phyloP scores from a whole-genome alignment of 1,140 invertebrate species.

The Dendroctonus valens region DNA sequence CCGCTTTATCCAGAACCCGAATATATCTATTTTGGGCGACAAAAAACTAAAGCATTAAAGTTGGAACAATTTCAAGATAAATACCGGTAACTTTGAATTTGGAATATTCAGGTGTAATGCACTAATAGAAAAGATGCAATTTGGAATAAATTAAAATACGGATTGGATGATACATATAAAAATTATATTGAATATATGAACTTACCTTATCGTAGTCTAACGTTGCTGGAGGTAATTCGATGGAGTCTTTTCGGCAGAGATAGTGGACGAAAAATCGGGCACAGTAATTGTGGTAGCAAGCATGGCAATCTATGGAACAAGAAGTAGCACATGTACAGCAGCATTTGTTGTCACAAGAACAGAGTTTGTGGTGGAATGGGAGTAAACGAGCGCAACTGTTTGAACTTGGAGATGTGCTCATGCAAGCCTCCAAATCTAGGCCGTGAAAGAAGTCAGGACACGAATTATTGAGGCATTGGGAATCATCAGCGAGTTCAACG shows the following conservation, averaged over 20 bases:
- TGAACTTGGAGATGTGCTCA: slow-evolving; percentile 13
- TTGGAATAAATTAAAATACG: no score
- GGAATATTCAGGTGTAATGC: no score
- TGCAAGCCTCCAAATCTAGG: slow-evolving; percentile 22
- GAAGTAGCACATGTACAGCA: slow-evolving; percentile 63
- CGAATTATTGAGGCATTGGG: neutral
- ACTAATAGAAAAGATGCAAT: no score
- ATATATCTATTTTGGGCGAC: no score
- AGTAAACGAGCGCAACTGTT: slow-evolving; percentile 54
- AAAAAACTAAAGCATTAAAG: no score
- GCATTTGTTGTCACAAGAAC: slow-evolving; percentile 55
- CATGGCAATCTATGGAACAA: slow-evolving; percentile 65
- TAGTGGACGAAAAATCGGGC: slow-evolving; percentile 56
- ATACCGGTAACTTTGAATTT: no score
- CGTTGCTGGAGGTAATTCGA: slow-evolving; percentile 55
- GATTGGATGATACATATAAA: no score
- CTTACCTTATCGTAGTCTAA: slow-evolving; percentile 48
- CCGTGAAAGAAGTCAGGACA: slow-evolving; percentile 24
- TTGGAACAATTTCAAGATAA: no score
- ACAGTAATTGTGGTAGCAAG: slow-evolving; percentile 66
- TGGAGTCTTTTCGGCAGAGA: slow-evolving; percentile 59
- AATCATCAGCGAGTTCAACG: neutral
- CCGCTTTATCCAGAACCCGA: no score
- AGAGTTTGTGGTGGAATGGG: slow-evolving; percentile 57
- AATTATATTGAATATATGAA: neutral